Percentiles rank a stretch among this genome's conserved stretches.
These are phyloP conservation scores for Sipha maydis DNA, from an alignment of 2,888 invertebrate genomes.

Conservation along the genomic window DNA sequence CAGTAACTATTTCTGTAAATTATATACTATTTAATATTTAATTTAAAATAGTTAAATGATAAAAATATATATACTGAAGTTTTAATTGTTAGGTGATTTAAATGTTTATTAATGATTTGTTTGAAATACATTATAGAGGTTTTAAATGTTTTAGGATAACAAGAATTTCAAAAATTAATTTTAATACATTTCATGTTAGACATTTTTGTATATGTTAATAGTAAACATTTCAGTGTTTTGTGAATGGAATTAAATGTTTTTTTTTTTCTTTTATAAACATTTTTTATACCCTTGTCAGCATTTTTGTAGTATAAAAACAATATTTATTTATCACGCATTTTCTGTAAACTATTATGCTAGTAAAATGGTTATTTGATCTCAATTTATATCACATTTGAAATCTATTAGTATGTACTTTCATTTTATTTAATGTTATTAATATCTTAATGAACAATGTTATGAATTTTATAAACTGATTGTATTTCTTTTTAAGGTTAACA, in stretches of 20 bases:
- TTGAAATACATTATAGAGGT: neutral
- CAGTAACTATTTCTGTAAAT: too few relatives aligned
- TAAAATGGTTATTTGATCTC: slow-evolving; percentile 28
- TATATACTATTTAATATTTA: too few relatives aligned
- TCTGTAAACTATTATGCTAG: neutral
- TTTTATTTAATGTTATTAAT: neutral
- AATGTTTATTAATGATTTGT: neutral
- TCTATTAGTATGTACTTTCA: neutral
- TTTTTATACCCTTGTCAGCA: neutral
- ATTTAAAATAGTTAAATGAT: neutral
- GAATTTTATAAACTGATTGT: neutral
- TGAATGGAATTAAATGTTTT: neutral
- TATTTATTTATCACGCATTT: neutral
- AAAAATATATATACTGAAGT: neutral
- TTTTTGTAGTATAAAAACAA: neutral
- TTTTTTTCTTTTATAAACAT: too few relatives aligned
- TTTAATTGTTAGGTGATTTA: neutral
- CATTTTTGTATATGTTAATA: neutral
- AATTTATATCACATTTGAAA: slow-evolving; percentile 8
- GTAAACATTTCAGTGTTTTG: neutral
- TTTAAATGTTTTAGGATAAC: neutral
- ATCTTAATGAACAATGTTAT: neutral
- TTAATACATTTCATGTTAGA: neutral
- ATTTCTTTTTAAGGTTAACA: neutral
- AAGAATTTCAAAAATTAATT: neutral